Percentiles rank a stretch among this genome's conserved stretches.
Conservation (phyloP, 1,140 invertebrate species). For the Anagrus nilaparvatae region DNA sequence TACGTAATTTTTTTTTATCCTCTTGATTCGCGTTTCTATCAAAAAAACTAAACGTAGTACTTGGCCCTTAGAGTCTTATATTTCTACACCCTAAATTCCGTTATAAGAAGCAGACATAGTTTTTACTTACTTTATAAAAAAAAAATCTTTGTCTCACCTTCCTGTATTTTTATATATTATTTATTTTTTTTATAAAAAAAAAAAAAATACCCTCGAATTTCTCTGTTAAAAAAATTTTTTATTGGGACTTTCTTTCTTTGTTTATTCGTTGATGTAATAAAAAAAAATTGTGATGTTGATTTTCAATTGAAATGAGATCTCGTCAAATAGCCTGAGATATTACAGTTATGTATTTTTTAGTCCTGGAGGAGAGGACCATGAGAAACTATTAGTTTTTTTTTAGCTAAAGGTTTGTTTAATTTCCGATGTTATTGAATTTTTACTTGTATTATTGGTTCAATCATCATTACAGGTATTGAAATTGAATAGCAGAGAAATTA, state of each 20-base stretch:
- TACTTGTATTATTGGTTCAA: background rate
- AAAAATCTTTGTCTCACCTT: constrained; percentile 30
- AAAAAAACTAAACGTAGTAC: too few relatives aligned
- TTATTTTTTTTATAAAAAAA: constrained; percentile 10
- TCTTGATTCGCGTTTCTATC: too few relatives aligned
- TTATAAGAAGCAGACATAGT: constrained; percentile 31
- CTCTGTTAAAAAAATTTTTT: constrained; percentile 6
- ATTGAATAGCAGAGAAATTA: too few relatives aligned
- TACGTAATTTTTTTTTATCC: too few relatives aligned
- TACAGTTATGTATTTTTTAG: constrained; percentile 31
- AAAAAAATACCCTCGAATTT: too few relatives aligned
- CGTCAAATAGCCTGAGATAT: constrained; percentile 33
- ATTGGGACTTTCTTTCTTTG: constrained; percentile 1
- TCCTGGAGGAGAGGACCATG: constrained; percentile 33
- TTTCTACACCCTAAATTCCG: constrained; percentile 30
- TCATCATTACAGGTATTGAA: too few relatives aligned
- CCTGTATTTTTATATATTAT: constrained; percentile 11
- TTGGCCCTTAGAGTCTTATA: too few relatives aligned
- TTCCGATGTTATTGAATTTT: constrained; percentile 16
- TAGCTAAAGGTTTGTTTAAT: constrained; percentile 4
- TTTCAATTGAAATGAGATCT: constrained; percentile 43
- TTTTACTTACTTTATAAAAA: constrained; percentile 28
- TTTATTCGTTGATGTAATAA: constrained; percentile 15
- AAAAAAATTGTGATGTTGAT: constrained; percentile 38
- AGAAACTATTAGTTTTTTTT: constrained; percentile 26